Conservation (phyloP, 2,113 vertebrate species). For the Chrysochloris asiatica region DNA sequence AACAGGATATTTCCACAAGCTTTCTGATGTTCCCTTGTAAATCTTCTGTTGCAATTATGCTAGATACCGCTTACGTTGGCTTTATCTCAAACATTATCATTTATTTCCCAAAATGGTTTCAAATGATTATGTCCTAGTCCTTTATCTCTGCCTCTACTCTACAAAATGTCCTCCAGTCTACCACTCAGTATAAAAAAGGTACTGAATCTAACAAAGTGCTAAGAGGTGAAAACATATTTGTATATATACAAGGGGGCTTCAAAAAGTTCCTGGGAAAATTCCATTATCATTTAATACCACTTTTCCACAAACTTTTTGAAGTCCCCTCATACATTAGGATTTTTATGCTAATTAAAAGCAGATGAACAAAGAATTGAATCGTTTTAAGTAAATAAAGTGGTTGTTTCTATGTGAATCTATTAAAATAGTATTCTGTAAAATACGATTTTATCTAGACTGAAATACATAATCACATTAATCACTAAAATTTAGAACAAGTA, state of each 20-base stretch:
- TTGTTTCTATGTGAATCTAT: not conserved
- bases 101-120: slow-evolving; percentile 3
- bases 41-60: not conserved
- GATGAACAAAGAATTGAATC: not conserved
- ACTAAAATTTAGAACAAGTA: slow-evolving; percentile 6
- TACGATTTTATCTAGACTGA: slow-evolving; percentile 9
- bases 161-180: not conserved
- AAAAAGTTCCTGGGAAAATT: too few relatives aligned
- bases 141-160: not conserved
- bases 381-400: slow-evolving; percentile 20
- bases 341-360: not conserved
- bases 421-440: slow-evolving; percentile 6
- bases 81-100: not conserved
- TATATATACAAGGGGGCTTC: too few relatives aligned
- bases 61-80: not conserved
- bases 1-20: too few relatives aligned
- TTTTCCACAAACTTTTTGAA: too few relatives aligned
- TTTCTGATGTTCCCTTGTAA: too few relatives aligned
- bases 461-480: not conserved
- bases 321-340: not conserved
- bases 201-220: not conserved
- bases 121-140: slow-evolving; percentile 8
- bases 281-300: too few relatives aligned
- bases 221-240: not conserved
- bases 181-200: not conserved